Evolutionary conservation across 2,888 invertebrate species (phyloP), one percentile per base, ranked within the genome.

Genomic region (Ischnura elegans): DNA sequence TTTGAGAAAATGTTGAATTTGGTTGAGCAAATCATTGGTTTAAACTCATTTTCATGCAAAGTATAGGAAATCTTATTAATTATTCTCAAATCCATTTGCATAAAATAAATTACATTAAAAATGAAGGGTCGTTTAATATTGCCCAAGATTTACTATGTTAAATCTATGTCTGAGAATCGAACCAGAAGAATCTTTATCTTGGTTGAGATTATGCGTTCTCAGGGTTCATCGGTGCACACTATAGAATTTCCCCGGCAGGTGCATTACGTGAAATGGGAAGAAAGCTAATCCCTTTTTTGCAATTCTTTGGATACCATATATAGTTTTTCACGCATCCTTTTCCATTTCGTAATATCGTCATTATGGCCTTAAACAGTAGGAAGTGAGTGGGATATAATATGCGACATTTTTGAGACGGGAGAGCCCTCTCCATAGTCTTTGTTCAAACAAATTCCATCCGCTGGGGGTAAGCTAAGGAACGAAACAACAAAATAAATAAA

Each of bases 371-470:
- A 13, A n/a, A 0, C 76, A 10, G 36, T 4, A 76, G 76, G 36
- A 36, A 76, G 76, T 36, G 10, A 76, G 76, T 1, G 36, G 36
- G 36, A 76, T 36, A 76, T 76, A 36, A 76, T 29, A 76, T 0
- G 76, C 13, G 10, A 76, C 29, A 36, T 76, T 76, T 76, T n/a
- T 76, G 36, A 36, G 76, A 76, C 76, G 76, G 13, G 61, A 8
- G 61, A 55, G 55, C 2, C 29, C 36, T n/a, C 76, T 36, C 36
- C 16, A 13, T 16, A 76, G 76, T 76, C 76, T 36, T 76, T 36
- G 76, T 76, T 76, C 76, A 76, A 76, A 76, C 76, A 29, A 76
- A 76, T 76, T 36, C 76, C 76, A 76, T 76, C 76, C 29, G 76
- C 10, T 1, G 13, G 16, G n/a, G 76, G 61, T 21, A 25, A 61